Base-by-base conservation (phyloP, 2,113 vertebrate genomes). In the Pao palembangensis region DNA sequence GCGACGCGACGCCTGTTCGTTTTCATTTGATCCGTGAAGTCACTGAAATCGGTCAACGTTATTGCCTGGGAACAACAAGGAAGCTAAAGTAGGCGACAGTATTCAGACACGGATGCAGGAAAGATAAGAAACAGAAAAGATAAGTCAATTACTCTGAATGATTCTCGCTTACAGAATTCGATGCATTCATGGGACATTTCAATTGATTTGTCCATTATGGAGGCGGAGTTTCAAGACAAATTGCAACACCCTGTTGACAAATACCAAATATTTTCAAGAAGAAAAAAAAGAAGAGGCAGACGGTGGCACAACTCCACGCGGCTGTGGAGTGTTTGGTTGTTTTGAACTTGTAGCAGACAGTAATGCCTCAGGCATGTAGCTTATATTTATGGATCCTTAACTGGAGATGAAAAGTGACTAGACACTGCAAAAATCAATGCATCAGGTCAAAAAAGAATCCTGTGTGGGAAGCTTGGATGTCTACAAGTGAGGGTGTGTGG, bases 11-110 rank as follows among this genome's bases (percentile, higher is more conserved):
- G 0, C 57, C 70, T 4, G 25, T 71, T 82, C 58, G 62, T 58
- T 83, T 61, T 69, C 64, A 25, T 51, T 67, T 55, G 72, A 81
- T 78, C 69, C 80, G 75, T 80, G 76, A 85, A 87, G 79, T 56
- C 73, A 68, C 61, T 47, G 25, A 28, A 28, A 28, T 28, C 5
- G 25, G 25, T 28, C 25, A 28, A 28, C 25, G 5, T 7, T 7
- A 28, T 28, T 28, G 25, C 25, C 25, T 28, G 25, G 25, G 5
- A 28, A 69, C 55, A 82, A 77, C 58, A 71, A 77, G 75, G 81
- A 85, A 77, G 73, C 61, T 50, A 49, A 48, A 57, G 34, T 38
- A 38, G 34, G 5, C 25, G 5, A 28, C 25, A 3, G 25, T 7
- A 28, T 28, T 28, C 25, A 28, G 25, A 28, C 25, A 28, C 25